Base-by-base conservation (phyloP, 2,113 vertebrate genomes). In the Alaudala cheleensis region DNA sequence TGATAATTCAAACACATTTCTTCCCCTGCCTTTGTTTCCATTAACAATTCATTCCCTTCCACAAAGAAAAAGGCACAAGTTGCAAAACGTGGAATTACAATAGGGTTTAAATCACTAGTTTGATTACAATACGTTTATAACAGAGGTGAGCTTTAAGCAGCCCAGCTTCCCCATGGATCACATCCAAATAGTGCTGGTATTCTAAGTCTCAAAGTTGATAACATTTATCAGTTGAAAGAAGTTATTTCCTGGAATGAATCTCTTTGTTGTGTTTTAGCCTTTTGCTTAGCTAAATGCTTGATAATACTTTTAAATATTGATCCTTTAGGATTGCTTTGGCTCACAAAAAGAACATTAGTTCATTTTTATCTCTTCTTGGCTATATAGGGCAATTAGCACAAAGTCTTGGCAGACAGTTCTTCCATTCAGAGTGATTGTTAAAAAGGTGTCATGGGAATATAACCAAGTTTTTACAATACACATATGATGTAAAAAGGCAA, bases 231-330 rank as follows among this genome's bases (percentile, higher is more conserved):
- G 60, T 31, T 77, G 37, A 78, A 86, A 82, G 25, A 94, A 88
- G 66, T 16, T 3, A 51, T 81, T 91, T 77, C 72, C 65, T 2
- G 0, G 31, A 93, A 86, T 74, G 7, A 92, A 92, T 62, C 44
- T 60, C 49, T 28, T 31, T 40, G 25, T 87, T 93, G 33, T 83
- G 40, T 86, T 95, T 94, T 81, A 94, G 73, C 16, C 21, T 65
- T 61, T 94, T 95, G 21, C 33, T 69, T 86, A 88, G 85, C 92
- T 88, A 90, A 70, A 88, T 91, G 47, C 23, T 53, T 89, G 76
- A 90, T 93, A 94, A 93, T 18, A 23, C 33, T 90, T 83, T 95
- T 86, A 88, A 91, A 96, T 95, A 93, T 37, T 92, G 88, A 88
- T 92, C 58, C 18, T 96, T 96, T 69, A 92, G 16, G 70, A 80